A percentile compares a stretch with the other conserved stretches of the same genome.
These are phyloP conservation scores for Plectrocnemia conspersa DNA, from an alignment of 1,140 invertebrate species.

Conservation along the genomic window DNA sequence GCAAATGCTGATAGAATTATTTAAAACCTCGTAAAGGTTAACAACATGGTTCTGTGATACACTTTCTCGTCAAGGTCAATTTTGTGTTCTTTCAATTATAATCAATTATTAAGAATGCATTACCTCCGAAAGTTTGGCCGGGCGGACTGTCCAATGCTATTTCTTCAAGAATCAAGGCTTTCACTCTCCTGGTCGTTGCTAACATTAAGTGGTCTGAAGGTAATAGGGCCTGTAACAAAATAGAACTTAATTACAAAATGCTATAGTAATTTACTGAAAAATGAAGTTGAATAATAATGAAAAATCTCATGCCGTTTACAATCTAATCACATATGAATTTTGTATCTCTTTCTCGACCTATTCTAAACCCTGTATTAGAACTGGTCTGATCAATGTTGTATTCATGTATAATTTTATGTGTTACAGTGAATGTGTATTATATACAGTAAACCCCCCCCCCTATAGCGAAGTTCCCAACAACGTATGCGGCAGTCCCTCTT, in stretches of 20 bases:
- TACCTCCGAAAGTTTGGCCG: conserved; percentile 44
- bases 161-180: conserved; percentile 88
- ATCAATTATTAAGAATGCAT: conserved; percentile 11
- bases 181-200: conserved; percentile 83
- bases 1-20: no score
- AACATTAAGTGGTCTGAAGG: conserved; percentile 77
- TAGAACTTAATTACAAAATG: not conserved
- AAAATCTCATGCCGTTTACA: not conserved
- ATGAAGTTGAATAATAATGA: not conserved
- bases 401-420: no score
- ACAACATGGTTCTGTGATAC: no score
- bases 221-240: conserved; percentile 56
- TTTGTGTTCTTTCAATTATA: not conserved
- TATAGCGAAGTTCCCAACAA: no score
- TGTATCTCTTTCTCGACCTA: no score
- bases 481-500: no score
- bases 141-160: conserved; percentile 77
- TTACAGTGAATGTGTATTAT: no score
- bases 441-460: no score
- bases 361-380: no score
- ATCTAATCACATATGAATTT: not conserved
- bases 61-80: no score
- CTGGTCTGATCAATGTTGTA: no score
- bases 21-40: no score
- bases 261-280: not conserved